Percentiles rank a stretch among this genome's conserved stretches.
phyloP scores from a whole-genome alignment of 2,888 invertebrate genomes.

The Harpalus rubripes region DNA sequence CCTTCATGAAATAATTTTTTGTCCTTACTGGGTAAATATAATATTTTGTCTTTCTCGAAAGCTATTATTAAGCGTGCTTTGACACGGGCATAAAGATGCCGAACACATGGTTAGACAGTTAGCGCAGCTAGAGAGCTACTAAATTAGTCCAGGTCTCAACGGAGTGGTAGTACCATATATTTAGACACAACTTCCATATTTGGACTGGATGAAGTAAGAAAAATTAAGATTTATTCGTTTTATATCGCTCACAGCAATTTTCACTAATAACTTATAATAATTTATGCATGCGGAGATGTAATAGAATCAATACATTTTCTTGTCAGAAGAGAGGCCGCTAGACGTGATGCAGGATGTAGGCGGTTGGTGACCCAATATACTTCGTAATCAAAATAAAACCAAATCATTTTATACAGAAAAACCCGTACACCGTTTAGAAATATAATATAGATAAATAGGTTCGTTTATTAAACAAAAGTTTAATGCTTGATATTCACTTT shows the following conservation, averaged over 20 bases:
- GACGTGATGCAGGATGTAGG: not conserved
- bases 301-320: conserved; percentile 46
- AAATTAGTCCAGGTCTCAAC: conserved; percentile 34
- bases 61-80: not conserved
- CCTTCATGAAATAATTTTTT: too few relatives aligned
- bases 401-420: too few relatives aligned
- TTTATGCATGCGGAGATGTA: conserved; percentile 32
- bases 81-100: conserved; percentile 8
- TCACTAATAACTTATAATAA: conserved; percentile 51
- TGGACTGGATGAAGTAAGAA: conserved; percentile 43
- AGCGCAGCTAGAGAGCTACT: conserved; percentile 50
- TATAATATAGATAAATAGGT: too few relatives aligned
- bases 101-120: conserved; percentile 43
- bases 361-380: not conserved
- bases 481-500: too few relatives aligned
- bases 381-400: not conserved
- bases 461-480: too few relatives aligned
- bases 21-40: too few relatives aligned
- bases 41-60: too few relatives aligned
- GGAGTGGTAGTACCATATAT: conserved; percentile 34
- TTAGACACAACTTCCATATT: conserved; percentile 42
- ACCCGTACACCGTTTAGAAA: too few relatives aligned
- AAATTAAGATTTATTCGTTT: conserved; percentile 55
- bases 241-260: conserved; percentile 52
- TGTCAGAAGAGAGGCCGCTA: conserved; percentile 18